A percentile compares a stretch with the other conserved stretches of the same genome.
These are phyloP conservation scores for Rhinogobius similis DNA, from an alignment of 2,113 vertebrate genomes.

Conservation along the genomic window DNA sequence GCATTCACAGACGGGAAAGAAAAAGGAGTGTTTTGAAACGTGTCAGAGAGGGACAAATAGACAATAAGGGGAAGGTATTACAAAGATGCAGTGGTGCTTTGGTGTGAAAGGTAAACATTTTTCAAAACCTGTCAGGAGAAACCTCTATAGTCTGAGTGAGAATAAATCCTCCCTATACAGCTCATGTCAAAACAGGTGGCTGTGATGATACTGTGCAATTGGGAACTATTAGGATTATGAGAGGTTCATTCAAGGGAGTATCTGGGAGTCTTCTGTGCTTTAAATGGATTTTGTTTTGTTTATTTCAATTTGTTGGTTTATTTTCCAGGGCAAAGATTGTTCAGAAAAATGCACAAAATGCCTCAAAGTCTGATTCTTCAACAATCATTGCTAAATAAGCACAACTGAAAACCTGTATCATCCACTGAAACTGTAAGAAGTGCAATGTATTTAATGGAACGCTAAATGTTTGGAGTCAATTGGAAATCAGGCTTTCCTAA, in stretches of 20 bases:
- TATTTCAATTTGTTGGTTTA: not conserved
- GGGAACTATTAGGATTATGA: not conserved
- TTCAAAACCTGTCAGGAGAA: conserved; percentile 44
- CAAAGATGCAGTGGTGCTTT: conserved; percentile 50
- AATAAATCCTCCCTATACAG: conserved; percentile 41
- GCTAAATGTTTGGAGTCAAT: no score
- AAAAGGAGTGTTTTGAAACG: conserved; percentile 29
- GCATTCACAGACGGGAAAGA: conserved; percentile 15
- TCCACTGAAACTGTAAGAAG: no score
- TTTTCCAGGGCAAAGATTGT: no score
- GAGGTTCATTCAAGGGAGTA: not conserved
- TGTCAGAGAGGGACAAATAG: conserved; percentile 24
- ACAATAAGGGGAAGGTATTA: conserved; percentile 30
- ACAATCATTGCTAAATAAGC: no score
- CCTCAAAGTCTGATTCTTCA: no score
- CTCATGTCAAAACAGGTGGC: conserved; percentile 17
- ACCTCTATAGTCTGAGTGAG: conserved; percentile 28
- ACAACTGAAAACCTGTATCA: no score
- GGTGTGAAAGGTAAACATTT: conserved; percentile 48
- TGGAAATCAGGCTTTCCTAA: no score
- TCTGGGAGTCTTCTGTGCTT: not conserved
- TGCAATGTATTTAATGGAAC: no score
- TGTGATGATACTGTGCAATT: conserved; percentile 7
- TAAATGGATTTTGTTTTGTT: not conserved
- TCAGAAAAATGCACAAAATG: no score